Evolutionary conservation across 37 sponge, comb jelly and placozoan species (phyloP).

Genomic region (Theonella swinhoei): DNA sequence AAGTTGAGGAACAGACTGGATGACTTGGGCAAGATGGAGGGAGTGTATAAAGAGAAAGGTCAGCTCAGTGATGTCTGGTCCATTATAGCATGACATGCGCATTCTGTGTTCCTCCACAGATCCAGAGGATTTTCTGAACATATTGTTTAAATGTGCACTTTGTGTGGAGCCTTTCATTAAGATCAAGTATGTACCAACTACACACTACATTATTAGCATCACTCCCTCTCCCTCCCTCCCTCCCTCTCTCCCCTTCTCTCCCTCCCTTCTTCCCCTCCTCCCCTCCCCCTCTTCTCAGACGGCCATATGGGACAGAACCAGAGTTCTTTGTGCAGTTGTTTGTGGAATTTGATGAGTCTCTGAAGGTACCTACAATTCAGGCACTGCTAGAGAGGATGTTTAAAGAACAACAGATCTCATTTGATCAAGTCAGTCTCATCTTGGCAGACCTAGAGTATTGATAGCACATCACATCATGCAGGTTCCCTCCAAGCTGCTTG

Average conservation of each 20-base stretch:
- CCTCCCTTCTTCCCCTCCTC: no score
- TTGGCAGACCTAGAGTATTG: no score
- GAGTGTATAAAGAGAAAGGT: constrained; percentile 81
- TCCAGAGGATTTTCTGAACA: constrained; percentile 93
- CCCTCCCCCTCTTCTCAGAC: no score
- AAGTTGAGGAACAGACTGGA: constrained; percentile 39
- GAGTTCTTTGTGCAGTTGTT: constrained; percentile 68
- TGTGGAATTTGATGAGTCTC: constrained; percentile 44
- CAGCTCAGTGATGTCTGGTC: background rate
- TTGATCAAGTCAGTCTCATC: constrained; percentile 29
- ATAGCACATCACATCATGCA: constrained; percentile 8
- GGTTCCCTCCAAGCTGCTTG: constrained; percentile 55
- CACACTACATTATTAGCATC: no score
- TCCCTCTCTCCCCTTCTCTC: no score
- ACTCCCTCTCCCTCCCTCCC: no score
- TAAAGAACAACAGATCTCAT: constrained; percentile 46
- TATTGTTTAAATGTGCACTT: constrained; percentile 54
- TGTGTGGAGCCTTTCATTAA: constrained; percentile 45
- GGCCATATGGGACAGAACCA: constrained; percentile 55
- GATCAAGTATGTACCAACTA: constrained; percentile 52
- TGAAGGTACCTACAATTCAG: background rate
- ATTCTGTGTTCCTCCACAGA: constrained; percentile 47
- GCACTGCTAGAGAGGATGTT: constrained; percentile 34
- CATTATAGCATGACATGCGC: no score
- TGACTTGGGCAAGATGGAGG: constrained; percentile 64